Evolutionary conservation across 1,140 invertebrate genomes (phyloP), one percentile per base, ranked within the genome.

Genomic region (Orchesella cincta): DNA sequence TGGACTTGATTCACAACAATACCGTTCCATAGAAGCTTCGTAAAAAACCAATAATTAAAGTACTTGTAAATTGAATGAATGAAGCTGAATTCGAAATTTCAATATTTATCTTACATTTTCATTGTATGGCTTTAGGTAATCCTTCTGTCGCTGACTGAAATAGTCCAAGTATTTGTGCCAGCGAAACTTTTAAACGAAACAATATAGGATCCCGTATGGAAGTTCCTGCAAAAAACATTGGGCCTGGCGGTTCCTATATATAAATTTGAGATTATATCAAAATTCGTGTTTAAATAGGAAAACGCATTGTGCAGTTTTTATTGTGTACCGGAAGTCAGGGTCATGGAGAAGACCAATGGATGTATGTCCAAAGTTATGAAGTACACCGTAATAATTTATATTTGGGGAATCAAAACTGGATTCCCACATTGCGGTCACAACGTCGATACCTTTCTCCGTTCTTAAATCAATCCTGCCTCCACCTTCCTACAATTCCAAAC

Each of bases 91-190:
- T 51, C 12, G n/a, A 14, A 14, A 51, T n/a, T n/a, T n/a, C n/a
- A n/a, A n/a, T n/a, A 71, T 71, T 71, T 16, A 12, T 71, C 8
- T 33, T 71, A 71, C 67, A 71, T 71, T 36, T n/a, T n/a, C n/a
- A n/a, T n/a, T n/a, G n/a, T n/a, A n/a, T 72, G 88, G 84, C 0
- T 89, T 86, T 26, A 94, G 84, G 3, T 90, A 90, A 33, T 87
- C 88, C 85, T 95, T 95, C 84, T 92, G 90, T 81, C 92, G 88
- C 77, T 90, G 87, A 87, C 95, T 94, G 1, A 95, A 86, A 73
- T 93, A 89, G 82, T 95, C 92, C 28, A 95, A 87, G 81, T 90
- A 91, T 1, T 91, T 90, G 81, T 95, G 94, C 91, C 91, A 94
- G 83, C 92, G 89, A 85, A n/a, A n/a, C n/a, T n/a, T n/a, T n/a